Base-by-base conservation (phyloP, 2,888 invertebrate species). In the Lochmaea capreae region DNA sequence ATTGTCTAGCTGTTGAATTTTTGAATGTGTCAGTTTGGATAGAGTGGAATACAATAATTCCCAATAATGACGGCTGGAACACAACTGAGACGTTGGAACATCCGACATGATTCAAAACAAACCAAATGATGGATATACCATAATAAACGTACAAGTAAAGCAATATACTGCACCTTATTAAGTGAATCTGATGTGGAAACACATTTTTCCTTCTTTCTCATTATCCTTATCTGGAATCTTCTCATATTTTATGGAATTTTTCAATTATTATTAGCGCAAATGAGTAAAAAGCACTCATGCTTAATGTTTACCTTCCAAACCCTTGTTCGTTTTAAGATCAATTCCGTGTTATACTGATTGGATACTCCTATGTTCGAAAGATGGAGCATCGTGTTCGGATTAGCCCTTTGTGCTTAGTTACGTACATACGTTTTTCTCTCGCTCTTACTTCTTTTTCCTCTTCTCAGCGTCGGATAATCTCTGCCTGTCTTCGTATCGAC, bases 331-430 rank as follows among this genome's bases (percentile, higher is more conserved):
- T 39, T 63, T 70, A 70, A 63, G 54, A 63, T 63, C 70, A 70
- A 70, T 70, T 39, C 43, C 70, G 54, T 63, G 63, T 70, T 70
- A 54, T 63, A 62, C 70, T 70, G 57, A 70, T 70, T 70, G 70
- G 70, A 70, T 70, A 63, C 16, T 26, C 54, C 63, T 52, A 63
- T 57, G 57, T 57, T 70, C 26, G 10, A 39, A 69, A 69, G 62
- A 54, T 70, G 57, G 52, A 63, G 63, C 69, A 49, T 14, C 14
- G 42, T 11, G 63, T 46, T 18, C 33, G 62, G 62, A 69, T 69
- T 63, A 69, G 62, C 62, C 33, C 62, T 69, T 69, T 69, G 62
- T 54, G 43, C 52, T 62, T 69, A 62, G 49, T 69, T 12, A 58
- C 58, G 26, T 49, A 49, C 49, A 10, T 26, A 14, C 43, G 43